Evolutionary conservation across 2,888 invertebrate species (phyloP).

Genomic region (Nasonia oneida): DNA sequence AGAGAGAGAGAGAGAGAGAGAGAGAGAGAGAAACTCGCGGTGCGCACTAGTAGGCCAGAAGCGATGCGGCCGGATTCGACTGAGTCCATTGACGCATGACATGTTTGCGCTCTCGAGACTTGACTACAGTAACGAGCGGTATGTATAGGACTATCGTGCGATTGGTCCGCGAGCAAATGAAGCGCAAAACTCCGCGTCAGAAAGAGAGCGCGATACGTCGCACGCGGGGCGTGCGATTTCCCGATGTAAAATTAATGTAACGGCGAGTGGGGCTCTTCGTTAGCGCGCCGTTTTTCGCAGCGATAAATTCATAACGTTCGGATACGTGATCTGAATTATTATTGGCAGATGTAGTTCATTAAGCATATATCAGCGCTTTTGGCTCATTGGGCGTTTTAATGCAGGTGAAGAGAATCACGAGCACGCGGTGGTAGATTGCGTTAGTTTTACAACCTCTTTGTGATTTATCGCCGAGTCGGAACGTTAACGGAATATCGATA

Average conservation of each 20-base stretch:
- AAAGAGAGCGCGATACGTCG: not conserved
- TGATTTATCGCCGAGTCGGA: not conserved
- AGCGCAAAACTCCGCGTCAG: not conserved
- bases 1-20: not conserved
- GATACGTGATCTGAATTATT: not conserved
- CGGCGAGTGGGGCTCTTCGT: not conserved
- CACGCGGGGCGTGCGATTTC: not conserved
- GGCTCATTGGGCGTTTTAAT: not conserved
- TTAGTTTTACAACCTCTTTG: not conserved
- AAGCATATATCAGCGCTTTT: not conserved
- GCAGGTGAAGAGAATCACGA: not conserved
- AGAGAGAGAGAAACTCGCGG: not conserved
- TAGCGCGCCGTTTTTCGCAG: not conserved
- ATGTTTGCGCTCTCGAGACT: conserved; percentile 32
- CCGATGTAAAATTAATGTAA: not conserved
- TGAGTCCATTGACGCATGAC: conserved; percentile 34
- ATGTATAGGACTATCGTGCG: not conserved
- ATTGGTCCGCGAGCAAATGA: conserved; percentile 33
- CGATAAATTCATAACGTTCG: not conserved
- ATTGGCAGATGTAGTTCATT: not conserved
- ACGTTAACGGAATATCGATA: not conserved
- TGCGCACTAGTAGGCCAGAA: not conserved
- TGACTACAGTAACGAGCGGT: conserved; percentile 49
- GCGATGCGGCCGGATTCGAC: conserved; percentile 25
- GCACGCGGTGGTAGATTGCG: not conserved